Conservation (phyloP, 2,113 vertebrate species). For the Tragelaphus imberbis region DNA sequence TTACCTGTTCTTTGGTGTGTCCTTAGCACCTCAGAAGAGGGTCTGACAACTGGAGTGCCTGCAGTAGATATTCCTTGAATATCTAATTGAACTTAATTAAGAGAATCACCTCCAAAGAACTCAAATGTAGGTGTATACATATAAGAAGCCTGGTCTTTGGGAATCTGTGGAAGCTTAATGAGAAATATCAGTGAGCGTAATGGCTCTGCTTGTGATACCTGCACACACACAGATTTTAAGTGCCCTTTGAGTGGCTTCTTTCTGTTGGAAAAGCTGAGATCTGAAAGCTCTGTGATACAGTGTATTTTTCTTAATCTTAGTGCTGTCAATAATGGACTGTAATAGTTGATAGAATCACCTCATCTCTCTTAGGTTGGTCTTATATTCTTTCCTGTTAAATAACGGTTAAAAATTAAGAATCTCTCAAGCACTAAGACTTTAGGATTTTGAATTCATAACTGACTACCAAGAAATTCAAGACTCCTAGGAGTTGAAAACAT, state of each 20-base stretch:
- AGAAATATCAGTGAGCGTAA: neutral
- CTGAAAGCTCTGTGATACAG: neutral
- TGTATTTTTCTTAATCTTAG: neutral
- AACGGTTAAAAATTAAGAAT: neutral
- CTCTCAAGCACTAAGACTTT: neutral
- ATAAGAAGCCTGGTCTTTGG: neutral
- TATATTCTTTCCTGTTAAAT: neutral
- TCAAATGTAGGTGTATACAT: neutral
- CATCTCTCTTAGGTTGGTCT: neutral
- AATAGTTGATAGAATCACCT: neutral
- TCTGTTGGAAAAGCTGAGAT: neutral
- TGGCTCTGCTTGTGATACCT: neutral
- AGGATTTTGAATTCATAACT: neutral
- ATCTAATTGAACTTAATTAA: neutral
- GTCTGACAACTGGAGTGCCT: neutral
- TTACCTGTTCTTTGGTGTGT: neutral
- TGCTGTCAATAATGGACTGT: neutral
- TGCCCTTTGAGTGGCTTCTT: neutral
- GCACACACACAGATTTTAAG: neutral
- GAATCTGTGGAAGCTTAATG: neutral
- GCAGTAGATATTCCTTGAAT: neutral
- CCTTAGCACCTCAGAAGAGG: neutral
- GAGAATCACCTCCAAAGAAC: neutral
- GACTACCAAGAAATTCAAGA: neutral
- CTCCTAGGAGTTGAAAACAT: neutral